Evolutionary conservation across 2,797 vertebrate genomes (phyloP).

Genomic region (Alfaro cultratus): DNA sequence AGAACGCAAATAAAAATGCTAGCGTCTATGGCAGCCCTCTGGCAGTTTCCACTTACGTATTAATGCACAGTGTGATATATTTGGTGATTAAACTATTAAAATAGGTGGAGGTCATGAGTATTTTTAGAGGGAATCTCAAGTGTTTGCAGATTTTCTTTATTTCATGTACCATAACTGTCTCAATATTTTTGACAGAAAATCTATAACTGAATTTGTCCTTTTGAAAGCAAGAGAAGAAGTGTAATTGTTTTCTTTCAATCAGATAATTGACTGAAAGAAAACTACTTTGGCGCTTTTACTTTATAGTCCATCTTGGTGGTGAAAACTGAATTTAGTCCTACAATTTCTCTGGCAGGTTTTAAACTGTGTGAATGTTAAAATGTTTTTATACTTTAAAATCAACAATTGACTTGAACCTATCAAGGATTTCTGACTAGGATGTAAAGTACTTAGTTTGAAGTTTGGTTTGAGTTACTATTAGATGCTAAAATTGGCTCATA

Average conservation of each 20-base stretch:
- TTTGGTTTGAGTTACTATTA: neutral
- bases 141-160: neutral
- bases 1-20: neutral
- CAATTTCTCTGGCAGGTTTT: neutral
- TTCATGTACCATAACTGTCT: neutral
- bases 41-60: neutral
- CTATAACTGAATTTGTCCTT: neutral
- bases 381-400: neutral
- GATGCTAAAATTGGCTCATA: neutral
- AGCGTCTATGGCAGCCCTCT: neutral
- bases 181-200: neutral
- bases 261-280: neutral
- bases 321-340: neutral
- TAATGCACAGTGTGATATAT: too few species aligned
- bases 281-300: neutral
- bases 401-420: neutral
- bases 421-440: neutral
- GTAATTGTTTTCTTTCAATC: neutral
- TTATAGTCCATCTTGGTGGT: neutral
- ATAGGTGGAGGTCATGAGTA: neutral
- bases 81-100: neutral
- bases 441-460: neutral
- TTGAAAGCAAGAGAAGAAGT: neutral
- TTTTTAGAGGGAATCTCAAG: neutral
- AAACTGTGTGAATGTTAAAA: neutral